Conservation (phyloP, 2,113 vertebrate genomes). For the Chascanopsetta lugubris region DNA sequence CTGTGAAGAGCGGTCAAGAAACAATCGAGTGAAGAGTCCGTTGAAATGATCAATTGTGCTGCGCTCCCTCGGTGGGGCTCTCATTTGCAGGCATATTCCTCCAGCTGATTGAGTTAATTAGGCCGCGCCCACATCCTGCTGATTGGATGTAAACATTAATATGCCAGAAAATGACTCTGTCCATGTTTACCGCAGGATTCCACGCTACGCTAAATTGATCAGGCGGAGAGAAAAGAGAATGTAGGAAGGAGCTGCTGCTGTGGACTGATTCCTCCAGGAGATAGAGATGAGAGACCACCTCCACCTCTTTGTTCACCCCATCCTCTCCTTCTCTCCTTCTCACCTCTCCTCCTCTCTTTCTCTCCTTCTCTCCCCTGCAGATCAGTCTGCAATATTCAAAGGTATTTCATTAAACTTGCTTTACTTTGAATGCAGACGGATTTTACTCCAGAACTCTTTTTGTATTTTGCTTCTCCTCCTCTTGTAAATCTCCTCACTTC, state of each 20-base stretch:
- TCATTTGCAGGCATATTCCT: conserved; percentile 77
- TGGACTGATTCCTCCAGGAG: conserved; percentile 70
- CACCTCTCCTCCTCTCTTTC: neutral
- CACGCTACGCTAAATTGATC: conserved; percentile 76
- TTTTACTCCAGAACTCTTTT: conserved; percentile 52
- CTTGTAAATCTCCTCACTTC: neutral
- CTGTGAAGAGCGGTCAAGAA: conserved; percentile 81
- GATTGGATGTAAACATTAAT: conserved; percentile 85
- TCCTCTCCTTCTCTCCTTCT: neutral
- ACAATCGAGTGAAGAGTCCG: conserved; percentile 77
- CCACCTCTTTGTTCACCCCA: conserved; percentile 21
- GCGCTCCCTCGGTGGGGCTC: conserved; percentile 71
- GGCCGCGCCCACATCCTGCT: conserved; percentile 72
- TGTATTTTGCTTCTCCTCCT: neutral
- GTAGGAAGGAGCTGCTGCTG: conserved; percentile 7
- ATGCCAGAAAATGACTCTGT: conserved; percentile 81
- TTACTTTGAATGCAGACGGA: conserved; percentile 57
- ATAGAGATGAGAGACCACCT: conserved; percentile 49
- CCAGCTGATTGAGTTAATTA: conserved; percentile 83
- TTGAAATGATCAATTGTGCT: conserved; percentile 81
- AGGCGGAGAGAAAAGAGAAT: conserved; percentile 50
- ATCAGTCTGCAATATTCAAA: conserved; percentile 32
- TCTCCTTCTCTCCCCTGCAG: conserved; percentile 23
- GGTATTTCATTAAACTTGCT: conserved; percentile 53
- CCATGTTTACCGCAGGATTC: conserved; percentile 76